Conservation (phyloP, 2,113 vertebrate genomes). For the Pteruthius melanotis region DNA sequence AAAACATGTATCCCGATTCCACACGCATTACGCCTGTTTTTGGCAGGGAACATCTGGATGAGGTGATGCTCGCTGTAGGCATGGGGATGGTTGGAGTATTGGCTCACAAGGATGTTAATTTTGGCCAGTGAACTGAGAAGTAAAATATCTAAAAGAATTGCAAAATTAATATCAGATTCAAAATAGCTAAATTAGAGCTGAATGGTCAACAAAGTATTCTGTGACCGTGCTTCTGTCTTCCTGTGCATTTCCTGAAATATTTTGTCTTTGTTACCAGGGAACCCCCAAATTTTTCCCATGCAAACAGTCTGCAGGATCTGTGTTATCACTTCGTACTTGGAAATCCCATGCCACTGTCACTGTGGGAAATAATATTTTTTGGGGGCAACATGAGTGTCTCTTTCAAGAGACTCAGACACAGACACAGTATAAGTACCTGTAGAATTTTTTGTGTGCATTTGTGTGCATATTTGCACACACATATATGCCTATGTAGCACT, state of each 20-base stretch:
- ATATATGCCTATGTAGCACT: accelerated
- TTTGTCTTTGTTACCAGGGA: background rate
- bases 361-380: background rate
- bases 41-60: slow-evolving; percentile 26
- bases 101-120: slow-evolving; percentile 18
- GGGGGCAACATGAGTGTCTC: background rate
- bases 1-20: background rate
- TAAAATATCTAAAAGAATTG: background rate
- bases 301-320: background rate
- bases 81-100: background rate
- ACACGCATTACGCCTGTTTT: background rate
- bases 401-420: background rate
- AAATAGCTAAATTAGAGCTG: background rate
- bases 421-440: background rate
- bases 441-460: background rate
- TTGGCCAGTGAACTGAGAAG: slow-evolving; percentile 35
- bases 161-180: slow-evolving; percentile 13
- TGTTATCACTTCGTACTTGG: background rate
- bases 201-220: background rate
- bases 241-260: background rate
- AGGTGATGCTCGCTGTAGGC: background rate
- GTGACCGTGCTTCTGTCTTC: background rate
- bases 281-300: background rate
- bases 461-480: background rate
- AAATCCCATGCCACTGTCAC: background rate